Base-by-base conservation (phyloP, 2,888 invertebrate species). In the Hyalella azteca region DNA sequence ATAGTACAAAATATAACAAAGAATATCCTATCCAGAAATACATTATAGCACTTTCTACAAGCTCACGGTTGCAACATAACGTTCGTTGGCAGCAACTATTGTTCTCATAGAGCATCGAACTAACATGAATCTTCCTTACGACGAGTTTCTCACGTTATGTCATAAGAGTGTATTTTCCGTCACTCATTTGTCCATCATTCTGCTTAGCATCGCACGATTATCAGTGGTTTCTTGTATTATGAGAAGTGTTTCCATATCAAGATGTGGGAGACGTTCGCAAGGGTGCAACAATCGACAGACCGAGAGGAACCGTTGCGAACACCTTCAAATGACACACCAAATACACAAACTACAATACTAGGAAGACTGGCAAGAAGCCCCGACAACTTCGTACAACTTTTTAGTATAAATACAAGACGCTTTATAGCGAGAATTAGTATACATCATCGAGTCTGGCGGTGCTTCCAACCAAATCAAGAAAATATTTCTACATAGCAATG, bases 271-370 rank as follows among this genome's bases (percentile, higher is more conserved):
- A 66, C 36, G 36, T 36, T 66, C 36, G 66, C 66, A 66, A 26
- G 26, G 29, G 54, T 54, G 39, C 19, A 22, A 66, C 36, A 29
- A 36, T 2, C 29, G 39, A 11, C 36, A 36, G 32, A 66, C 36
- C 66, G 36, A 36, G 36, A 36, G 19, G 36, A 22, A 36, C 66
- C 4, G 66, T 36, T 66, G 66, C 66, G 36, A 13, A 36, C 66
- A 66, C 36, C 66, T 66, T 66, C 13, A n/a, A 66, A 66, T 32
- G n/a, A 66, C 66, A 66, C 36, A 66, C 66, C n/a, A 66, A 66
- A 66, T 22, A 66, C 66, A 66, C 66, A 66, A 66, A 66, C 66
- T 66, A 66, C 66, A 66, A 29, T 66, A 66, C 66, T 66, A 36
- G 36, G n/a, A 36, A 7, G 29, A 66, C 39, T 29, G 29, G 66